Percentiles rank a stretch among this genome's conserved stretches.
phyloP scores from a whole-genome alignment of 92 coral and sea anemone species.

The Heteractis magnifica region DNA sequence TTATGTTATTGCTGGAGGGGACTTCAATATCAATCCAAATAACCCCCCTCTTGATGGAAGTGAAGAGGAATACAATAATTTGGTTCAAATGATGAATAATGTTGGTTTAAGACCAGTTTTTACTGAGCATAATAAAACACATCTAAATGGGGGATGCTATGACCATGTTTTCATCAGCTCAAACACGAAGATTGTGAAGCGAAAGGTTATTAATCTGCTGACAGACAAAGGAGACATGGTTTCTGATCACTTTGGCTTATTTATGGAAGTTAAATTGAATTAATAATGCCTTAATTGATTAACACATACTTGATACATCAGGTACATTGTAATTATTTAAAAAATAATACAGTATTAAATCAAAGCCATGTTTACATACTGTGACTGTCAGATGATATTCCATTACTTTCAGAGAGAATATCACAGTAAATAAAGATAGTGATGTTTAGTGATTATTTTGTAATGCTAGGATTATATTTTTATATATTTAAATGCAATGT shows the following conservation, averaged over 20 bases:
- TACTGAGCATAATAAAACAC: conserved; percentile 45
- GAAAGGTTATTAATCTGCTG: conserved; percentile 31
- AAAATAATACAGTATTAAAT: too few relatives aligned
- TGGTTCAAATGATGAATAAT: conserved; percentile 26
- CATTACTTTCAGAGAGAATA: too few relatives aligned
- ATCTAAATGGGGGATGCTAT: conserved; percentile 44
- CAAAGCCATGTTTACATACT: background rate
- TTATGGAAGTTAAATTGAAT: conserved; percentile 30
- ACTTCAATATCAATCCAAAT: conserved; percentile 64
- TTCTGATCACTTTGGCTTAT: conserved; percentile 68
- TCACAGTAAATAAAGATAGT: too few relatives aligned
- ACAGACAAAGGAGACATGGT: conserved; percentile 48
- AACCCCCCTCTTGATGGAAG: conserved; percentile 43
- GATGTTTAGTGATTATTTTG: too few relatives aligned
- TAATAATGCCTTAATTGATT: background rate
- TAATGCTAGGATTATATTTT: too few relatives aligned
- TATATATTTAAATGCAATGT: too few relatives aligned
- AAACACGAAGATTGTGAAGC: conserved; percentile 29
- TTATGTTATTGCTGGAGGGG: conserved; percentile 68
- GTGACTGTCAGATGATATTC: too few relatives aligned
- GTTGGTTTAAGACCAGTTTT: conserved; percentile 45
- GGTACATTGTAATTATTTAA: too few relatives aligned
- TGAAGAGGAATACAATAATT: conserved; percentile 34
- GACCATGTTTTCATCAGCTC: conserved; percentile 62
- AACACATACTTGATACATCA: too few relatives aligned